Conservation (phyloP, 2,888 invertebrate genomes). For the Autographa pulchrina region DNA sequence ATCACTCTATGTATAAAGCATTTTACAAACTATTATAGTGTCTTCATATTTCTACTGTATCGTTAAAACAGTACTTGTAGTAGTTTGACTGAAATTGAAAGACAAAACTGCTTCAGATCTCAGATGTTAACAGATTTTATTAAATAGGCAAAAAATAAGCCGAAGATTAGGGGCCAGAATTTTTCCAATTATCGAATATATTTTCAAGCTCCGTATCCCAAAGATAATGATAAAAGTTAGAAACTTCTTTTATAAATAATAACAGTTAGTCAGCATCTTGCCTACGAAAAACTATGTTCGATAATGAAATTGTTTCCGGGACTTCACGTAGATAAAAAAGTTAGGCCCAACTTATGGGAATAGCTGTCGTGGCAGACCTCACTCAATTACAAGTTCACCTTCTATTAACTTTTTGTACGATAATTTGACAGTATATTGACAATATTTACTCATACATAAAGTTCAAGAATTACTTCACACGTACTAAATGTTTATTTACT, state of each 20-base stretch:
- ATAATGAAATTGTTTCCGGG: slow-evolving; percentile 7
- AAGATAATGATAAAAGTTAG: background rate
- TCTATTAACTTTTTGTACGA: slow-evolving; percentile 3
- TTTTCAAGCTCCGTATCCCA: background rate
- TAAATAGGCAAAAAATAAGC: no score
- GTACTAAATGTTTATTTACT: no score
- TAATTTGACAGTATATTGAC: slow-evolving; percentile 9
- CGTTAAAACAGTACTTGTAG: no score
- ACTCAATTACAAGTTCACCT: slow-evolving; percentile 7
- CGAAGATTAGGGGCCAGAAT: no score
- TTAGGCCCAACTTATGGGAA: slow-evolving; percentile 5
- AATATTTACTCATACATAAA: background rate
- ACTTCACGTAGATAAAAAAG: slow-evolving; percentile 6
- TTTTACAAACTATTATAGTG: background rate
- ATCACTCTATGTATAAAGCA: no score
- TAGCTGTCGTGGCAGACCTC: slow-evolving; percentile 2
- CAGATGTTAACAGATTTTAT: no score
- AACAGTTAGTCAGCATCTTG: slow-evolving; percentile 5
- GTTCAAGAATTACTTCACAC: no score
- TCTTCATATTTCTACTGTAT: no score
- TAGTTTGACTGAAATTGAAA: no score
- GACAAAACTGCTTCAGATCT: no score
- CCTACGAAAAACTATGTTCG: slow-evolving; percentile 3
- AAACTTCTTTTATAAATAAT: slow-evolving; percentile 5
- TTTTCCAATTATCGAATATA: background rate